A percentile compares a stretch with the other conserved stretches of the same genome.
Evolutionary conservation across 37 sponge, comb jelly and placozoan species (phyloP).

Genomic region (Diacarnus erythraeanus): DNA sequence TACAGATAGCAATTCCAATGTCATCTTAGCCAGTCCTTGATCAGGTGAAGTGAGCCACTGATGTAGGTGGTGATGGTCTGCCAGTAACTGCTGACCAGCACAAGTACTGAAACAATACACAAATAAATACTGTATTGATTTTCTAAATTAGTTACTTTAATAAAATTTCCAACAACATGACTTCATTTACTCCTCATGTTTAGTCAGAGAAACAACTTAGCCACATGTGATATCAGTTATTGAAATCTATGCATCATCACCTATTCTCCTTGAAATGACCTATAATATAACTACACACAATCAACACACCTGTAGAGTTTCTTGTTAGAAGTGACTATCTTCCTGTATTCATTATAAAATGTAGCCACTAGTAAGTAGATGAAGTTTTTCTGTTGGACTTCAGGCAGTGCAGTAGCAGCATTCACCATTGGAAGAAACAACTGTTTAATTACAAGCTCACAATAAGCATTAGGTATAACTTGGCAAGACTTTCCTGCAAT

Average conservation of each 20-base stretch:
- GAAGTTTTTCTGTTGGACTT: neutral
- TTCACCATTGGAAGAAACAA: constrained; percentile 31
- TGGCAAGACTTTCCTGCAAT: neutral
- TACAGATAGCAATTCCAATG: constrained; percentile 2
- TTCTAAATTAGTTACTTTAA: too few species aligned
- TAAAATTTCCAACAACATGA: too few species aligned
- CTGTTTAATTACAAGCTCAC: constrained; percentile 8
- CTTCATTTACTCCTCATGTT: too few species aligned
- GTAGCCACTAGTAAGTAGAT: neutral
- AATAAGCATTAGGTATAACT: constrained; percentile 12
- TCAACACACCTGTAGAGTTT: constrained; percentile 27
- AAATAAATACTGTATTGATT: too few species aligned
- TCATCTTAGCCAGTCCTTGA: neutral
- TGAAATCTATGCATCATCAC: too few species aligned
- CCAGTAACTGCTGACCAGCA: constrained; percentile 29
- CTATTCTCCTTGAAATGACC: neutral
- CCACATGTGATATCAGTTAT: too few species aligned
- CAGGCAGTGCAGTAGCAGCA: constrained; percentile 10
- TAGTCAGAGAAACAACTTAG: too few species aligned
- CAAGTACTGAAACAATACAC: constrained; percentile 16
- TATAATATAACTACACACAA: neutral
- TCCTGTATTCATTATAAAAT: constrained; percentile 25
- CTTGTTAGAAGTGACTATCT: constrained; percentile 17
- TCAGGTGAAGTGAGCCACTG: constrained; percentile 22
- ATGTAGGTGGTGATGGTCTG: constrained; percentile 27